Base-by-base conservation (phyloP, 1,140 invertebrate species). In the Camponotus vicinus region DNA sequence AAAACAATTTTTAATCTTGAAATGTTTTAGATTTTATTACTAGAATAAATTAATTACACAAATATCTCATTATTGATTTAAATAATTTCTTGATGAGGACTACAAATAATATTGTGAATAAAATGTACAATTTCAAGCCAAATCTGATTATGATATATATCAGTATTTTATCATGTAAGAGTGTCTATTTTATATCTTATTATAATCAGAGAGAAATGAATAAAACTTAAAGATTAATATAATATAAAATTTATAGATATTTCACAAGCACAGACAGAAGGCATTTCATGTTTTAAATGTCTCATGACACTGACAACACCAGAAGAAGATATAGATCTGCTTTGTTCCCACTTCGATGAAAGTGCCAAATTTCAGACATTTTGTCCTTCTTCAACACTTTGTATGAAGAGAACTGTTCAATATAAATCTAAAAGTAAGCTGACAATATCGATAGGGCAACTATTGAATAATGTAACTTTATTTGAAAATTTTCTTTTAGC, bases 371-470 rank as follows among this genome's bases (percentile, higher is more conserved):
- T 96, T 92, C 96, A 97, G 87, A 96, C 97, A 0, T 96, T 97
- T 69, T 98, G 98, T 93, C 97, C 97, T 5, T 97, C 96, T 89
- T 98, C 98, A 7, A 98, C 97, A 0, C 97, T 97, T 95, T 98
- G 98, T 91, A 96, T 97, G 95, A 98, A 98, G 91, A 96, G 96
- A 86, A 96, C 97, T 8, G 96, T 96, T 80, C 94, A 96, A 86
- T 95, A 96, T 4, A 94, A 95, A 80, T 94, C 97, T 91, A 96
- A 96, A 95, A 96, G 96, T 97, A 94, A 95, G 94, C 92, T 66
- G 67, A 64, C 32, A 6, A 73, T 42, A 55, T 15, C 0, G 15
- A 79, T 6, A 6, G 6, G 70, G 6, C 40, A 27, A 1, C n/a
- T 8, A 63, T 64, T 15, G 75, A 59, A 66, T 82, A 8, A 40